phyloP scores from a whole-genome alignment of 2,113 vertebrate species.

The Melanocharis versteri region DNA sequence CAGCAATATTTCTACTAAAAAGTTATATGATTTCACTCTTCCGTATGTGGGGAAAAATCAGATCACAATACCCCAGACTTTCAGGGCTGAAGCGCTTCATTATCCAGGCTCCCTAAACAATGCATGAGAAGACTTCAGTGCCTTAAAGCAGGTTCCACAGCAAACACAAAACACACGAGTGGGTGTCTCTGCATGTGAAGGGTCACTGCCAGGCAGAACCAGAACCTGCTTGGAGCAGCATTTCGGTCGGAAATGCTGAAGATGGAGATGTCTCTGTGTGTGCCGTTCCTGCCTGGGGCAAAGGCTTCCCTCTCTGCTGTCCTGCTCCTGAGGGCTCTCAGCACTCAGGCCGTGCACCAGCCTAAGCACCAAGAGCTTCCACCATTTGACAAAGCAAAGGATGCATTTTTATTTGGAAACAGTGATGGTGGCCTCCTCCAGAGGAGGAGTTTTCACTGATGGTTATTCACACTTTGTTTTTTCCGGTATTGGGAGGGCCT shows the following conservation, averaged over 20 bases:
- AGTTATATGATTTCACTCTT: conserved; percentile 15
- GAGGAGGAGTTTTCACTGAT: neutral
- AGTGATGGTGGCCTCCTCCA: neutral
- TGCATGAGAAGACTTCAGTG: neutral
- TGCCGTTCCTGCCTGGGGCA: neutral
- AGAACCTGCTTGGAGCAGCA: neutral
- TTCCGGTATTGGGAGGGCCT: neutral
- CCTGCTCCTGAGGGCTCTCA: neutral
- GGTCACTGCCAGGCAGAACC: neutral
- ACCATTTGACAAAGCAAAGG: neutral
- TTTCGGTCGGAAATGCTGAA: neutral
- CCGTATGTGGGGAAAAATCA: neutral
- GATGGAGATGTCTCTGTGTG: neutral
- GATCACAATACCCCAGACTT: neutral
- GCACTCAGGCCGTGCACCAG: rapidly evolving
- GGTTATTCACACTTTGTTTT: neutral
- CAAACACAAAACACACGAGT: neutral
- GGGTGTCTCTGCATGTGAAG: neutral
- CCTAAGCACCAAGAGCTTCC: neutral
- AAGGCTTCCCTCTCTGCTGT: neutral
- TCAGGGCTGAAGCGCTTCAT: neutral
- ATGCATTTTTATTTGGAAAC: neutral
- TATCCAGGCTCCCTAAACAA: neutral
- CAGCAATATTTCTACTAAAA: conserved; percentile 42
- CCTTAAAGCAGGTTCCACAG: neutral